Conservation (phyloP, 2,113 vertebrate species). For the Brienomyrus brachyistius region DNA sequence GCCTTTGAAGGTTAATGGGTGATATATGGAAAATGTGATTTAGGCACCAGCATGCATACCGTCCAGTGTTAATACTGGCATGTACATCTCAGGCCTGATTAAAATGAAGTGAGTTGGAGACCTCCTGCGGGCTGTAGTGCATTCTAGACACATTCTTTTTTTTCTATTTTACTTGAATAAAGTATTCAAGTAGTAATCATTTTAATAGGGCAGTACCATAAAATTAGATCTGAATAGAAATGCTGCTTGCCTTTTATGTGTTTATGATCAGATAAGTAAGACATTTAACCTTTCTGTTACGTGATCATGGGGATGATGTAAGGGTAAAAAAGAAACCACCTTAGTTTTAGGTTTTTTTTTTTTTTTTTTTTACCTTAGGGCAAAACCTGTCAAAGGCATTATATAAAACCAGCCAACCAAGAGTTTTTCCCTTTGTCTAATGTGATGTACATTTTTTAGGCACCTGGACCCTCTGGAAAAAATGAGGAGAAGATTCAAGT, state of each 20-base stretch:
- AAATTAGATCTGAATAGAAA: not conserved
- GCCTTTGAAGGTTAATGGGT: not conserved
- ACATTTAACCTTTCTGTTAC: not conserved
- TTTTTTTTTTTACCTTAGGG: not conserved
- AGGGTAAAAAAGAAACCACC: not conserved
- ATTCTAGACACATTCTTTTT: not conserved
- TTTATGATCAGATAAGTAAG: not conserved
- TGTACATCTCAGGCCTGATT: not conserved
- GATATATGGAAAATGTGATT: not conserved
- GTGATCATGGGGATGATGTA: not conserved
- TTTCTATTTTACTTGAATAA: not conserved
- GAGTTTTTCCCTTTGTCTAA: not conserved
- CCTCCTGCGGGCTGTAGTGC: not conserved
- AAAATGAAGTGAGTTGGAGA: not conserved
- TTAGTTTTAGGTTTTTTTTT: not conserved
- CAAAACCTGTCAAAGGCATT: not conserved
- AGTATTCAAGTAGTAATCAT: not conserved
- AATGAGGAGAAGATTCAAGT: constrained; percentile 94
- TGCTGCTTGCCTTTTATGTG: not conserved
- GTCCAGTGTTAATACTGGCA: not conserved
- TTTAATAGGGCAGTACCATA: not conserved
- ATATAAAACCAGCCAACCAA: not conserved
- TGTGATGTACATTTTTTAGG: constrained; percentile 45
- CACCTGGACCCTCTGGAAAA: constrained; percentile 83
- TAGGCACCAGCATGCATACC: not conserved